These are phyloP conservation scores for Cryptocheilus praepositus DNA, from an alignment of 2,888 invertebrate genomes.

Conservation along the genomic window DNA sequence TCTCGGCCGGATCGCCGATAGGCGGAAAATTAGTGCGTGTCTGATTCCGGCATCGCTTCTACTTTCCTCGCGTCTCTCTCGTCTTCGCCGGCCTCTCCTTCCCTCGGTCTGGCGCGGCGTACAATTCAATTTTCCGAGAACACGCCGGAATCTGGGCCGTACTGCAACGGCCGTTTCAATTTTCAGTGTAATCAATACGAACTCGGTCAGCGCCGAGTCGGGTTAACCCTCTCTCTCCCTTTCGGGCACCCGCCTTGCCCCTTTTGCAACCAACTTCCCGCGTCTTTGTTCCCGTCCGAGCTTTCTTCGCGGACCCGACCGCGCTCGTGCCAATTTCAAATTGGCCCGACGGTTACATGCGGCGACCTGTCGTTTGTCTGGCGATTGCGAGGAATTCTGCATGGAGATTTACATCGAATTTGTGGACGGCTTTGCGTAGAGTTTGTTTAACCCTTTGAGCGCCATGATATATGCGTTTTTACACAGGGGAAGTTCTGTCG, in stretches of 20 bases:
- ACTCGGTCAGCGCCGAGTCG: constrained; percentile 2
- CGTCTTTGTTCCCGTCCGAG: no score
- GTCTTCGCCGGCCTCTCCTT: neutral
- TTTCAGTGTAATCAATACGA: constrained; percentile 33
- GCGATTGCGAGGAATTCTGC: no score
- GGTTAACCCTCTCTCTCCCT: neutral
- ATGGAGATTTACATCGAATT: no score
- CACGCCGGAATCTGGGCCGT: constrained; percentile 31
- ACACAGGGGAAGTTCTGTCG: no score
- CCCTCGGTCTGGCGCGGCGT: constrained; percentile 12
- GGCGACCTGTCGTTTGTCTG: no score
- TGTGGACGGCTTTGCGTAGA: no score
- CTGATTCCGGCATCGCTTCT: constrained; percentile 32
- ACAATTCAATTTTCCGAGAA: constrained; percentile 47
- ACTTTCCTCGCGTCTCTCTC: constrained; percentile 17
- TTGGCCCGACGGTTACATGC: no score
- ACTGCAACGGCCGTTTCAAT: constrained; percentile 32
- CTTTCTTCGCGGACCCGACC: no score
- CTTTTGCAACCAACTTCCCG: no score
- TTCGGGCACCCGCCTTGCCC: neutral
- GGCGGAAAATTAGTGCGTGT: constrained; percentile 38
- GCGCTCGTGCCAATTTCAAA: no score
- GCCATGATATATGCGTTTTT: no score
- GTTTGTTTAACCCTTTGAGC: no score
- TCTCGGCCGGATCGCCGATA: constrained; percentile 21